Evolutionary conservation across 2,888 invertebrate genomes (phyloP), one percentile per base, ranked within the genome.

Genomic region (Cheilosia grossa): DNA sequence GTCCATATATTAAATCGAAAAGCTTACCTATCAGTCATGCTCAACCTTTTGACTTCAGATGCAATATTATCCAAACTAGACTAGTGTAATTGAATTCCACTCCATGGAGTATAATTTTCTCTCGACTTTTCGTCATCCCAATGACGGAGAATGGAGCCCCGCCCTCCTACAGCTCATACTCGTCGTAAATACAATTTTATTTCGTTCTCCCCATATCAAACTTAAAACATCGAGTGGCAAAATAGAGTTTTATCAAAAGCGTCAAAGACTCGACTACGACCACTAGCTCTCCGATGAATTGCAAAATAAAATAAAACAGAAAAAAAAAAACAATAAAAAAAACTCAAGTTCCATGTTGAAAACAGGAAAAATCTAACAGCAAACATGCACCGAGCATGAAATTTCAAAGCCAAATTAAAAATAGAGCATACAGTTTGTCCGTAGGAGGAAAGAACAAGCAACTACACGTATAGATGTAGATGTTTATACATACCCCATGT

Each of bases 401-500:
- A 72, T 77, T 85, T 81, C 81, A 85, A 85, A 85, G 75, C 85
- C 75, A 85, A 85, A 66, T 80, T 66, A 75, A 74, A 79, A 83
- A 75, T 21, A 61, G 53, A 82, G 10, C 47, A 67, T 66, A 58
- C 33, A 10, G 10, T 37, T 4, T 1, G 37, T 37, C 4, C 13
- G 37, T 13, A 37, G 63, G 69, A 33, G 21, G 30, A 56, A 21
- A 27, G 19, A 51, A 70, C 17, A 17, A 27, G 56, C 42, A 15
- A 24, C 24, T 24, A 3, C n/a, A 67, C 59, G 42, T 54, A 70
- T 10, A 42, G 40, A 47, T 58, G 66, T 53, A 61, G 30, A 44
- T n/a, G 21, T 27, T 27, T 27, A 7, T 63, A 92, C 94, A 94
- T 91, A 97, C 97, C 97, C 97, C 96, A 97, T 97, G 90, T 97